Percentiles rank a stretch among this genome's conserved stretches.
These are phyloP conservation scores for Epinotia demarniana DNA, from an alignment of 2,888 invertebrate genomes.

Conservation along the genomic window DNA sequence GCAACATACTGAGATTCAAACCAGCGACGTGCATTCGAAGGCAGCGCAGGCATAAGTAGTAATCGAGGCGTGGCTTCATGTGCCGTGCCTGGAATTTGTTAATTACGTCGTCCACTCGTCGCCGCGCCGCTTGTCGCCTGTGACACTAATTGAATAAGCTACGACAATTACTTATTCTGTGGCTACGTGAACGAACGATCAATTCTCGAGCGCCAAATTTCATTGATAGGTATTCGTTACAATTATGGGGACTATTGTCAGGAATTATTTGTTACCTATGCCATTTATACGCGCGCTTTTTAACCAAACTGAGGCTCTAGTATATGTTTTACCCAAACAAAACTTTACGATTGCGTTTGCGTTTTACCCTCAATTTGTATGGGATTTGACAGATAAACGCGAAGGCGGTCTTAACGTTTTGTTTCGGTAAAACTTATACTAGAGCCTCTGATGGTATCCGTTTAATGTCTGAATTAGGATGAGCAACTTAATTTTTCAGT, in stretches of 20 bases:
- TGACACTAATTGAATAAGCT: slow-evolving; percentile 63
- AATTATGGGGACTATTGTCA: slow-evolving; percentile 13
- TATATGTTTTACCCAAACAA: no score
- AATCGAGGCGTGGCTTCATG: slow-evolving; percentile 17
- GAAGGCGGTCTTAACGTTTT: no score
- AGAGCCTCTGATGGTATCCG: neutral
- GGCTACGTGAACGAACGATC: slow-evolving; percentile 53
- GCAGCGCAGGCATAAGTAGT: neutral
- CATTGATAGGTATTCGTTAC: slow-evolving; percentile 57
- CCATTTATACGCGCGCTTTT: neutral
- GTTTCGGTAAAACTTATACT: no score
- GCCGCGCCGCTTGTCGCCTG: slow-evolving; percentile 25
- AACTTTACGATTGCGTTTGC: no score
- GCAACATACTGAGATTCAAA: no score
- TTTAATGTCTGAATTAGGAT: no score
- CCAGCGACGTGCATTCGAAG: neutral
- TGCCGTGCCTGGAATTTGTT: slow-evolving; percentile 60
- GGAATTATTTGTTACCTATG: neutral
- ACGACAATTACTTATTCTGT: no score
- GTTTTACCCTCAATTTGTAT: no score
- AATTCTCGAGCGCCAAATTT: slow-evolving; percentile 60
- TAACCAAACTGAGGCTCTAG: no score
- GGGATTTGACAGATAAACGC: no score
- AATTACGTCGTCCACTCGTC: slow-evolving; percentile 61
- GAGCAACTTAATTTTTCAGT: no score